These are phyloP conservation scores for Elanus axillaris DNA, from an alignment of 2,113 vertebrate species.

Conservation along the genomic window DNA sequence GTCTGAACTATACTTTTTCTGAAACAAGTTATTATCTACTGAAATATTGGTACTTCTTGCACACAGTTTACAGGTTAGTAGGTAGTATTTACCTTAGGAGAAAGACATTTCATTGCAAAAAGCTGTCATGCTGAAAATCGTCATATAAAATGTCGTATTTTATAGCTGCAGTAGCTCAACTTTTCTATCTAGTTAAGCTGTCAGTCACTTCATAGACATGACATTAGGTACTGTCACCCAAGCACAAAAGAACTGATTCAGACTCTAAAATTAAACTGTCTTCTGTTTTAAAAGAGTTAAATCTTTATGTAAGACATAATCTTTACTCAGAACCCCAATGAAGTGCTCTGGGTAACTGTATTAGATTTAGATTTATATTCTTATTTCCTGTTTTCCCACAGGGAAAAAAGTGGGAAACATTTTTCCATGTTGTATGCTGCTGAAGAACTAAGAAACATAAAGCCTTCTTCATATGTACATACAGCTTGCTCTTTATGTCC, in stretches of 20 bases:
- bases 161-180: neutral
- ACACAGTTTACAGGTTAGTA: neutral
- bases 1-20: neutral
- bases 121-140: neutral
- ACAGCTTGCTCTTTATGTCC: neutral
- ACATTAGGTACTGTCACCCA: neutral
- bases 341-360: neutral
- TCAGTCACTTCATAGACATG: neutral
- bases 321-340: neutral
- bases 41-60: neutral
- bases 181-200: neutral
- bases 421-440: neutral
- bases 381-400: neutral
- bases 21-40: neutral
- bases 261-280: neutral
- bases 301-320: neutral
- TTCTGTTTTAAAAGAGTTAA: neutral
- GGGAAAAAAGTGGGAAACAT: neutral
- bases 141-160: neutral
- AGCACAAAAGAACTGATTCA: neutral
- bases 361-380: neutral
- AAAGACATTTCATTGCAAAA: neutral
- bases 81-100: neutral
- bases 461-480: neutral
- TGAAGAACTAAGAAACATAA: neutral